A percentile compares a stretch with the other conserved stretches of the same genome.
These are phyloP conservation scores for Aplidium turbinatum DNA, from an alignment of 23 tunicate species.

Conservation along the genomic window DNA sequence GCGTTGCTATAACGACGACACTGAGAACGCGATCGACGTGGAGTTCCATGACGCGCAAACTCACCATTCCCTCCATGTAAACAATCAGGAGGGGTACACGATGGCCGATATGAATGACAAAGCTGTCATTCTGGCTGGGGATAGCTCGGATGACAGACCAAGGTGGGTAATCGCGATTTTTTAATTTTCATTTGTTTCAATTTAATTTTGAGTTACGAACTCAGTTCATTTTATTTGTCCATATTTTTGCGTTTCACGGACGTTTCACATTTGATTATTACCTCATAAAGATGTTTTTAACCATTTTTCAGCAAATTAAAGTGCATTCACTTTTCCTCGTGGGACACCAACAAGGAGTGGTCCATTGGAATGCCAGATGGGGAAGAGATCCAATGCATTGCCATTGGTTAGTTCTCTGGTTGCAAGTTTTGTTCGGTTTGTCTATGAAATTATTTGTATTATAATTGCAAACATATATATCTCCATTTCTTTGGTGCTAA, in stretches of 20 bases:
- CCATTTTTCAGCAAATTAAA: slow-evolving; percentile 60
- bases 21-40: slow-evolving; percentile 86
- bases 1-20: slow-evolving; percentile 77
- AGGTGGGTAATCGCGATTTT: too few species aligned
- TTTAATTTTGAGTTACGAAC: neutral
- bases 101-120: slow-evolving; percentile 79
- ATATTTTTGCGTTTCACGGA: neutral
- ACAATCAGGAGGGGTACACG: slow-evolving; percentile 56
- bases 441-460: too few species aligned
- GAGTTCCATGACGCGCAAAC: slow-evolving; percentile 88
- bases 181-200: neutral
- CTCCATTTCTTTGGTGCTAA: too few species aligned
- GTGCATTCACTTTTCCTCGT: slow-evolving; percentile 75
- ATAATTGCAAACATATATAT: too few species aligned
- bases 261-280: neutral
- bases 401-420: slow-evolving; percentile 61
- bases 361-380: slow-evolving; percentile 65
- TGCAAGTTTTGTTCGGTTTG: too few species aligned
- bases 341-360: slow-evolving; percentile 99
- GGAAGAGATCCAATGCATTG: slow-evolving; percentile 75
- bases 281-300: neutral
- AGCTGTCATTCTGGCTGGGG: slow-evolving; percentile 86
- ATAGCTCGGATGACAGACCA: slow-evolving; percentile 46
- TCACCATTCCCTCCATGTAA: slow-evolving; percentile 88
- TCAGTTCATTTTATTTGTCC: neutral